Conservation (phyloP, 2,113 vertebrate genomes). For the Plotosus lineatus region DNA sequence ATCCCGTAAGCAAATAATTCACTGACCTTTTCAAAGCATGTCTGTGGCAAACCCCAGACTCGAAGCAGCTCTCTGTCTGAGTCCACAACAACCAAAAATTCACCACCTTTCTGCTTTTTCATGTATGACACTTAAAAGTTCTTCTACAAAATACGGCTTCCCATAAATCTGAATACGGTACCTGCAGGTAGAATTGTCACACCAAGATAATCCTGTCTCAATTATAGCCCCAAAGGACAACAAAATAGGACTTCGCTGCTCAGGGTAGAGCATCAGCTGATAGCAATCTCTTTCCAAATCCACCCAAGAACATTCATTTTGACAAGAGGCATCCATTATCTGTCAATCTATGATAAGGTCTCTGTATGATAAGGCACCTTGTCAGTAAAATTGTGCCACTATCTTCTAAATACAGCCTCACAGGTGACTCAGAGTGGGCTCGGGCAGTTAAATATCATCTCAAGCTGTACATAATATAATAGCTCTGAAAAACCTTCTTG, state of each 20-base stretch:
- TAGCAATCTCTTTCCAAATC: slow-evolving; percentile 19
- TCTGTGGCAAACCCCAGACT: slow-evolving; percentile 13
- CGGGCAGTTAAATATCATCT: not conserved
- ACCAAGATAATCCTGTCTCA: not conserved
- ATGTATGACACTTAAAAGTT: not conserved
- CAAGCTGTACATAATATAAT: not conserved
- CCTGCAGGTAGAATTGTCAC: not conserved
- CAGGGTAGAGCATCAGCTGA: not conserved
- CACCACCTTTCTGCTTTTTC: not conserved
- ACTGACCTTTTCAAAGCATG: slow-evolving; percentile 39
- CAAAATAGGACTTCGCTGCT: slow-evolving; percentile 13
- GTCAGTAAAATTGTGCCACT: slow-evolving; percentile 10
- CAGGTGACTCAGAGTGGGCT: not conserved
- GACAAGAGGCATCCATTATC: slow-evolving; percentile 36
- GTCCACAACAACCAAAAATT: not conserved
- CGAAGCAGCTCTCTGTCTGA: not conserved
- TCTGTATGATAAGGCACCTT: slow-evolving; percentile 12
- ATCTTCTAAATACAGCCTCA: slow-evolving; percentile 16
- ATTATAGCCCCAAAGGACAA: slow-evolving; percentile 1
- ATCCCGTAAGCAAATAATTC: slow-evolving; percentile 1
- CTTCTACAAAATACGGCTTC: not conserved
- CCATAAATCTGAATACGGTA: not conserved
- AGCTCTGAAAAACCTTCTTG: no score
- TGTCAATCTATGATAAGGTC: slow-evolving; percentile 35
- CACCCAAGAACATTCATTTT: slow-evolving; percentile 40